Evolutionary conservation across 2,797 vertebrate genomes (phyloP), one percentile per base, ranked within the genome.

Genomic region (Schizopygopsis pylzovi): DNA sequence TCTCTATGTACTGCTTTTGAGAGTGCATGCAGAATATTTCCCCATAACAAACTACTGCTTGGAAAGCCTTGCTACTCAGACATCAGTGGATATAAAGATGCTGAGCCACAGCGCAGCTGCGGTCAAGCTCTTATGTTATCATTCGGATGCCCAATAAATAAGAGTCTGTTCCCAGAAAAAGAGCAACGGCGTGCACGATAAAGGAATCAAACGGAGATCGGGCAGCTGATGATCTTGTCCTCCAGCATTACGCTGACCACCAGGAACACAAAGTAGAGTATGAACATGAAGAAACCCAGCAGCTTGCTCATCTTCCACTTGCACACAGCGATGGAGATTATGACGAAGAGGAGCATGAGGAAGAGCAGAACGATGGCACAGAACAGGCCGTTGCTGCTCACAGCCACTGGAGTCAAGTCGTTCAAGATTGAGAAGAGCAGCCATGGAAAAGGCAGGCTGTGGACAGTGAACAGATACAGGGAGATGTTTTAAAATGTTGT

Each of bases 381-480:
- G 96, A 99, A 99, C 39, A 99, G 94, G 72, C 98, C 98, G 0
- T 99, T 99, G 95, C 98, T 99, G 96, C 98, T 99, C 85, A 99
- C 98, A 5, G 94, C 33, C 75, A 99, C 96, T 0, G 97, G 92
- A 39, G 91, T 85, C 75, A 98, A 91, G 83, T 93, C 89, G 86
- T 98, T 96, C 87, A 95, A 49, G 54, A 94, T 9, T 82, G 97
- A 93, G 88, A 90, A 98, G 67, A 99, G 18, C 61, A 99, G 96
- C 98, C 98, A 99, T 0, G 98, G 98, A 89, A 99, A 96, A 0
- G 98, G 98, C 88, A 99, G 96, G n/a, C 98, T 99, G 94, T 54
- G 54, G 71, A 90, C 39, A 71, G 87, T 87, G 67, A 37, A 76
- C 28, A 81, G 56, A 85, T 28, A 56, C 18, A 73, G 68, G 37